Conservation (phyloP, 2,797 vertebrate species). For the Neomorphus geoffroyi region DNA sequence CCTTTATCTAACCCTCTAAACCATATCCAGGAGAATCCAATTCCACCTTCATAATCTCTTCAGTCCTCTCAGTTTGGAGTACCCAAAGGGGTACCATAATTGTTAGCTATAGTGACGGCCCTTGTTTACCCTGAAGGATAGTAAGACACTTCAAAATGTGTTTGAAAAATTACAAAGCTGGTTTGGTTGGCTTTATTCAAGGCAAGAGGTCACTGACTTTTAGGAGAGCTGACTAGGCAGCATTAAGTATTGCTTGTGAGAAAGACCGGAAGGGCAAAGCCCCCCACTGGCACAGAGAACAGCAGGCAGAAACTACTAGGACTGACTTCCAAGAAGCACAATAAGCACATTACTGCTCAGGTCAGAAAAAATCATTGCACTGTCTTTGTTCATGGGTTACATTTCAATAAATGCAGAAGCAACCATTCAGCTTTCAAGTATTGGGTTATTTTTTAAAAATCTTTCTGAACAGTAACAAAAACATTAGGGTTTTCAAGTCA, state of each 20-base stretch:
- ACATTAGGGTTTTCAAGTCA: not conserved
- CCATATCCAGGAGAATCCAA: not conserved
- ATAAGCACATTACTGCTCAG: not conserved
- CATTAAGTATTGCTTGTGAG: not conserved
- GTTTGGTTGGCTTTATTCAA: not conserved
- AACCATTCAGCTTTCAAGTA: not conserved
- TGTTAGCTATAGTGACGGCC: not conserved
- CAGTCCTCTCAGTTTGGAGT: not conserved
- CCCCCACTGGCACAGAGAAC: not conserved
- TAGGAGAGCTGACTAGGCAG: not conserved
- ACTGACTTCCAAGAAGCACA: not conserved
- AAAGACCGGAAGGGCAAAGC: not conserved
- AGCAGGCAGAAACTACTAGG: not conserved
- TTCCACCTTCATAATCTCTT: not conserved
- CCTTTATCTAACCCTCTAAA: not conserved
- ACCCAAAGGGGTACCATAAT: not conserved
- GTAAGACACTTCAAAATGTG: not conserved
- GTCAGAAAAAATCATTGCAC: not conserved
- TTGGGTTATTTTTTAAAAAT: not conserved
- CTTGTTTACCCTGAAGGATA: not conserved
- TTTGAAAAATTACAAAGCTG: not conserved
- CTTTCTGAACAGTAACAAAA: not conserved
- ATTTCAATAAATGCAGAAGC: not conserved
- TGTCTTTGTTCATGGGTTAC: not conserved
- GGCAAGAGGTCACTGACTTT: not conserved